These are phyloP conservation scores for Scopus umbretta DNA, from an alignment of 2,113 vertebrate genomes.

Conservation along the genomic window DNA sequence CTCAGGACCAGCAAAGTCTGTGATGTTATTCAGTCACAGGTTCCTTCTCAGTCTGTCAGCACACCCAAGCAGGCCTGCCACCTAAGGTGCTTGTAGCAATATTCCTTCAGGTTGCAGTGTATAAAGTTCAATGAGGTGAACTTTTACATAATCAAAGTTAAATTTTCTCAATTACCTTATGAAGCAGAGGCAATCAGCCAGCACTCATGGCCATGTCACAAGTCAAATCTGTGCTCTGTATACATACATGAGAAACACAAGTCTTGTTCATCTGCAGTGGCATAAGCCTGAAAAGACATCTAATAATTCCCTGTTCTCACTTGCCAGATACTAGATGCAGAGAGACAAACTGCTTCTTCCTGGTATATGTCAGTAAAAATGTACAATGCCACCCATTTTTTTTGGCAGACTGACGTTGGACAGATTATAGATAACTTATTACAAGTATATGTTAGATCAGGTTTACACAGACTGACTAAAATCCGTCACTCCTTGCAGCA, in stretches of 20 bases:
- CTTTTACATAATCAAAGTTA: fast-evolving
- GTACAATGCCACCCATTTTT: neutral
- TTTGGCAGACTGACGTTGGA: neutral
- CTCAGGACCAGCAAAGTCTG: neutral
- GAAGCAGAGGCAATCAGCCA: neutral
- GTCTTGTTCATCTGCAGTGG: neutral
- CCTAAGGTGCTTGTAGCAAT: neutral
- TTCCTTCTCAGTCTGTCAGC: neutral
- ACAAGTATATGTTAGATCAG: neutral
- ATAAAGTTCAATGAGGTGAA: neutral
- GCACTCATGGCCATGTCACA: neutral
- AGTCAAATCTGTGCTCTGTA: neutral
- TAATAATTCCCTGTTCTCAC: neutral
- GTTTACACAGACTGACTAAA: neutral
- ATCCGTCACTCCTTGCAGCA: neutral
- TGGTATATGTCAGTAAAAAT: neutral
- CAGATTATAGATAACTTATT: neutral
- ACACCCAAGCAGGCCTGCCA: neutral
- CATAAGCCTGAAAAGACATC: neutral
- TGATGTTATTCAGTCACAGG: neutral
- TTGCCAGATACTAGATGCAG: neutral
- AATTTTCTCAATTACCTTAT: neutral
- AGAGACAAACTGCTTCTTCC: neutral
- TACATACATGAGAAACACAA: neutral
- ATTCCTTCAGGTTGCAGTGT: neutral